A percentile compares a stretch with the other conserved stretches of the same genome.
Evolutionary conservation across 2,113 vertebrate genomes (phyloP).

Genomic region (Leptocoma aspasia): DNA sequence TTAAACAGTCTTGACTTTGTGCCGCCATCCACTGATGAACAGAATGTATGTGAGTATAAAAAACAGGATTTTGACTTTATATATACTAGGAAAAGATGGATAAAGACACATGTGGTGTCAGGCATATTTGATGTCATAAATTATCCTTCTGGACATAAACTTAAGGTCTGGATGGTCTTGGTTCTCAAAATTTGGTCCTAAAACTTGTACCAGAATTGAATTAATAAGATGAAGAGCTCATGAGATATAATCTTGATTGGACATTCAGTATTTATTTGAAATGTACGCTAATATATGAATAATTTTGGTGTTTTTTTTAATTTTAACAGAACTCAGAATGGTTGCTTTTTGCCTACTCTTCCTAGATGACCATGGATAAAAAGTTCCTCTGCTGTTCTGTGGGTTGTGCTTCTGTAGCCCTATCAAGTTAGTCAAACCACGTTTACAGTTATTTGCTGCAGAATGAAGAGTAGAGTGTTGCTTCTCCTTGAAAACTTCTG

Average conservation of each 20-base stretch:
- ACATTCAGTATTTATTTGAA: not conserved
- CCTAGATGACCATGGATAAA: not conserved
- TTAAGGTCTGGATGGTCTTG: not conserved
- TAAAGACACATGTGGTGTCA: not conserved
- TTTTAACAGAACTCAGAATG: not conserved
- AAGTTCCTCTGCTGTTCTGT: not conserved
- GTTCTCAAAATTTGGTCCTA: not conserved
- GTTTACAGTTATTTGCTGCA: not conserved
- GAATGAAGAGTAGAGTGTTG: not conserved
- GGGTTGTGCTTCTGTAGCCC: not conserved
- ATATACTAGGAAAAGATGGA: not conserved
- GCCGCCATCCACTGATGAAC: not conserved
- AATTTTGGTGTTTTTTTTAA: not conserved
- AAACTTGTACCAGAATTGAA: not conserved
- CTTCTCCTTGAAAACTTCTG: not conserved
- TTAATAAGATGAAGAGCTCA: not conserved
- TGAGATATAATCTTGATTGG: not conserved
- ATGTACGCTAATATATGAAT: not conserved
- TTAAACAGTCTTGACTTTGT: not conserved
- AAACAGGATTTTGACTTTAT: not conserved
- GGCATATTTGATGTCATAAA: not conserved
- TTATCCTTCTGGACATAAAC: not conserved
- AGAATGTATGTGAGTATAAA: not conserved
- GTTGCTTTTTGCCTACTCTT: not conserved
- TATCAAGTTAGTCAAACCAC: not conserved